phyloP scores from a whole-genome alignment of 2,113 vertebrate genomes.

The Mus spicilegus region DNA sequence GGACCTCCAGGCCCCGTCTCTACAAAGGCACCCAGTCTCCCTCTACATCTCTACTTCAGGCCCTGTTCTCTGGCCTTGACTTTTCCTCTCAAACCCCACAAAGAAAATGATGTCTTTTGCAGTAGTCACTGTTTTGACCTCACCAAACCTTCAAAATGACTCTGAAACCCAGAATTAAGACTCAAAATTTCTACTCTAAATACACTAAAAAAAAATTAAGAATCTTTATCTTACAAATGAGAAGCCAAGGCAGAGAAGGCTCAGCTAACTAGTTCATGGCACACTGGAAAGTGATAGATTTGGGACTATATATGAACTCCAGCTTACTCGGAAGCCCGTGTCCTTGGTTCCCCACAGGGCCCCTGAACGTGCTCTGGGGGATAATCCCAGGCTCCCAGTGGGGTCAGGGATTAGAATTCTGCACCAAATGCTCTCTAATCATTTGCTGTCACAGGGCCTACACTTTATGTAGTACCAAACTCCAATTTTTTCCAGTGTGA shows the following conservation, averaged over 20 bases:
- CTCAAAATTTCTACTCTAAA: too few species aligned
- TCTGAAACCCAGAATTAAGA: background rate
- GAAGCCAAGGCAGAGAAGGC: conserved; percentile 12
- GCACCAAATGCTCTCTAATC: conserved; percentile 65
- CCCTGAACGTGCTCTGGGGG: conserved; percentile 13
- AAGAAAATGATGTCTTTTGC: background rate
- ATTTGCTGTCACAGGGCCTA: conserved; percentile 62
- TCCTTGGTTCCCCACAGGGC: background rate
- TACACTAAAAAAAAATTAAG: too few species aligned
- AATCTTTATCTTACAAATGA: background rate
- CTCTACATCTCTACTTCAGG: background rate
- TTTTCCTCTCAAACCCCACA: too few species aligned
- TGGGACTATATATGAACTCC: background rate
- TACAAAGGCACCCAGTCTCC: background rate
- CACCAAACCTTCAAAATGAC: background rate
- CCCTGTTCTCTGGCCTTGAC: background rate
- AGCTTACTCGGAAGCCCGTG: background rate
- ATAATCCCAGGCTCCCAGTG: conserved; percentile 63
- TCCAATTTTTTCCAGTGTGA: conserved; percentile 69
- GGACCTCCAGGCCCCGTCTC: background rate
- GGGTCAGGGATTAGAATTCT: conserved; percentile 66
- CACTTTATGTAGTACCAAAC: conserved; percentile 63
- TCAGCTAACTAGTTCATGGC: background rate
- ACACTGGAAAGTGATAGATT: background rate
- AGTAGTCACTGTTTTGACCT: background rate